These are phyloP conservation scores for Sardinella longiceps DNA, from an alignment of 2,797 vertebrate species.

Conservation along the genomic window DNA sequence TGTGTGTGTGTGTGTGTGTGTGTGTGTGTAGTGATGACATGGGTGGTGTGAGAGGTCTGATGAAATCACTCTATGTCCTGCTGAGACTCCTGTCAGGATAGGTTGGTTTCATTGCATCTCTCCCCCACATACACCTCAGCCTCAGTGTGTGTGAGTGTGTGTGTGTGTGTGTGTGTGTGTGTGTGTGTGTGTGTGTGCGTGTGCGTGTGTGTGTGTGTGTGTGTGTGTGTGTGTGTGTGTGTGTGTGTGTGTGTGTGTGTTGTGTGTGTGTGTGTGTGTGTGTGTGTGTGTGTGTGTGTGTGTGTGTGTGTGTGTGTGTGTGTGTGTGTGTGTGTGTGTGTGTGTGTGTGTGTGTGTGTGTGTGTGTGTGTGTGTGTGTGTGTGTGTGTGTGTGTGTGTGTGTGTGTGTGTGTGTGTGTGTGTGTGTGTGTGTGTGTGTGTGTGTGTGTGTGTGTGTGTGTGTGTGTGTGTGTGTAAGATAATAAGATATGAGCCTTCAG, in stretches of 20 bases:
- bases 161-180: background rate
- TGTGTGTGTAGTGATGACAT: no score
- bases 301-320: no score
- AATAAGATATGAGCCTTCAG: no score
- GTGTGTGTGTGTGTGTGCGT: background rate
- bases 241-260: background rate
- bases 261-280: background rate
- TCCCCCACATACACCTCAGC: conserved; percentile 59
- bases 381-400: no score
- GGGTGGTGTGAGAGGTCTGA: conserved; percentile 76
- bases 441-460: no score
- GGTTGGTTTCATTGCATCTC: conserved; percentile 86
- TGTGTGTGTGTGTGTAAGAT: no score
- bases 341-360: no score
- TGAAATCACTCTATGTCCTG: conserved; percentile 88
- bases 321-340: no score
- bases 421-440: no score
- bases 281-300: no score
- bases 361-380: no score
- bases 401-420: no score
- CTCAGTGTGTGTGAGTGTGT: background rate
- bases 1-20: background rate
- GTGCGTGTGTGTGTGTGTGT: background rate
- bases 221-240: conserved; percentile 3
- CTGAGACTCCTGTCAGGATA: conserved; percentile 74